These are phyloP conservation scores for Tetropium fuscum DNA, from an alignment of 2,888 invertebrate species.

Conservation along the genomic window DNA sequence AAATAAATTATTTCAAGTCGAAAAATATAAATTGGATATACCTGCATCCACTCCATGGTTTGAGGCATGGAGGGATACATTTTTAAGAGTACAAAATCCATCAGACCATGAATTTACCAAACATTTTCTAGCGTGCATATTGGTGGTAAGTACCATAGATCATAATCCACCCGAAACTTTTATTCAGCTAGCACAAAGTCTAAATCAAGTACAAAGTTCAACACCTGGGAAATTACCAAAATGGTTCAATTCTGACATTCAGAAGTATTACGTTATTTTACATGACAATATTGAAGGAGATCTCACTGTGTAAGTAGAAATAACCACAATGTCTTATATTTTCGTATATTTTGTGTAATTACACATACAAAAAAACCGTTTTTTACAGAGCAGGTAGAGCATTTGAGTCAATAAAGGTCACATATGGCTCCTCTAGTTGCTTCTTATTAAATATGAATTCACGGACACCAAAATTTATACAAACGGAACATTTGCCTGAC, in stretches of 20 bases:
- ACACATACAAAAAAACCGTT: too few species aligned
- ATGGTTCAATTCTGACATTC: slow-evolving; percentile 83
- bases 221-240: slow-evolving; percentile 82
- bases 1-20: slow-evolving; percentile 54
- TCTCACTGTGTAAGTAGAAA: slow-evolving; percentile 78
- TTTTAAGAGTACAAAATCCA: slow-evolving; percentile 87
- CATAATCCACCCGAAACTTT: slow-evolving; percentile 86
- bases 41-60: slow-evolving; percentile 92
- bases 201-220: slow-evolving; percentile 76
- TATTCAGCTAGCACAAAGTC: slow-evolving; percentile 81
- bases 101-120: slow-evolving; percentile 97
- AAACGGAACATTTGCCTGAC: slow-evolving; percentile 76
- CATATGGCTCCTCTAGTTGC: slow-evolving; percentile 89
- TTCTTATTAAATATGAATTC: slow-evolving; percentile 94
- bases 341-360: too few species aligned
- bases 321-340: not conserved
- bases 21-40: slow-evolving; percentile 73
- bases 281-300: slow-evolving; percentile 85
- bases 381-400: slow-evolving; percentile 80
- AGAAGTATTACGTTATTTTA: slow-evolving; percentile 90
- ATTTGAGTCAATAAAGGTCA: slow-evolving; percentile 87
- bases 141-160: slow-evolving; percentile 80
- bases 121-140: slow-evolving; percentile 86
- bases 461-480: slow-evolving; percentile 70
- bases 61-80: slow-evolving; percentile 94